A percentile compares a stretch with the other conserved stretches of the same genome.
These are phyloP conservation scores for Crypturellus tataupa DNA, from an alignment of 2,797 vertebrate genomes.

Conservation along the genomic window DNA sequence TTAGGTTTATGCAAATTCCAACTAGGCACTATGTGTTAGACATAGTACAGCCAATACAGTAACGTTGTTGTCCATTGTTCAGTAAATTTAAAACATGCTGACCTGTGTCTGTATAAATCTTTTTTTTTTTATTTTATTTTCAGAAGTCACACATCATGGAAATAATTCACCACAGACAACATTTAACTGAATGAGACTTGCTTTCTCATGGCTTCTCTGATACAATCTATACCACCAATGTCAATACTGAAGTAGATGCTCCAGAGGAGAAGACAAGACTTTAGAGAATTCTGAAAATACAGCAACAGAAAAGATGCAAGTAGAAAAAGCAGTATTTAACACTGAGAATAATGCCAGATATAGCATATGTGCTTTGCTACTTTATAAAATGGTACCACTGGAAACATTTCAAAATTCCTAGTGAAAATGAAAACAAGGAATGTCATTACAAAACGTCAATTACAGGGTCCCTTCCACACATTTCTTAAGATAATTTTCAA, in stretches of 20 bases:
- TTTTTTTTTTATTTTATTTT: constrained; percentile 31
- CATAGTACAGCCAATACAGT: not conserved
- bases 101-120: not conserved
- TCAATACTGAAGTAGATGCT: not conserved
- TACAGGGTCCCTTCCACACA: constrained; percentile 46
- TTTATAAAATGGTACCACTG: constrained; percentile 49
- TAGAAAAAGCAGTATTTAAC: not conserved
- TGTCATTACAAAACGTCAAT: constrained; percentile 29
- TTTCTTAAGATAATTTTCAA: constrained; percentile 43
- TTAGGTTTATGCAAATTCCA: not conserved
- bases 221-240: not conserved
- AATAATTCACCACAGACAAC: not conserved
- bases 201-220: not conserved
- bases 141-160: not conserved
- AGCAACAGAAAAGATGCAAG: not conserved
- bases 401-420: constrained; percentile 40
- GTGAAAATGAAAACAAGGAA: not conserved
- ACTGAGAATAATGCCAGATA: not conserved
- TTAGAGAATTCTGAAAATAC: not conserved
- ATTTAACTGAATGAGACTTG: not conserved
- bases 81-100: not conserved
- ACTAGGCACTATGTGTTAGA: not conserved
- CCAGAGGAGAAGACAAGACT: not conserved
- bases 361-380: not conserved
- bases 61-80: not conserved